phyloP scores from a whole-genome alignment of 2,113 vertebrate species.

The Saimiri boliviensis region DNA sequence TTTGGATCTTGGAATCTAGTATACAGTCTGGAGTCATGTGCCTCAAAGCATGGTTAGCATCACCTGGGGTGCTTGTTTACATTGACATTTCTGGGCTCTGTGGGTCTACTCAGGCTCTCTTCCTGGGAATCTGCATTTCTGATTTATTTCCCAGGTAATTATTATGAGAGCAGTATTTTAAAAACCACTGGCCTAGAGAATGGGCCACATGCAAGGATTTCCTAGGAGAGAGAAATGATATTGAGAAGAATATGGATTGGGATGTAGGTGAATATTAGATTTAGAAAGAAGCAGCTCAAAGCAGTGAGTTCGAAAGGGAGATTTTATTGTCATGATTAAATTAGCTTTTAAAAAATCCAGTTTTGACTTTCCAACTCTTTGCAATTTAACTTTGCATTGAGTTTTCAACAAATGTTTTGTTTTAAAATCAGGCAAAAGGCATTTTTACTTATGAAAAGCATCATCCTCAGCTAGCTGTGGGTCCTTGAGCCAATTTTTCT shows the following conservation, averaged over 20 bases:
- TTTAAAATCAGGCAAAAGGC: constrained; percentile 8
- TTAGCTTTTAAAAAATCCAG: background rate
- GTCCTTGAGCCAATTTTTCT: background rate
- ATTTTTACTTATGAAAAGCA: constrained; percentile 51
- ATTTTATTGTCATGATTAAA: constrained; percentile 32
- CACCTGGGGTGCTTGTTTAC: background rate
- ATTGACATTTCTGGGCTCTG: background rate
- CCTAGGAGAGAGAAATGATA: background rate
- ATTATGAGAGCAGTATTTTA: background rate
- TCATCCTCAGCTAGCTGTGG: background rate
- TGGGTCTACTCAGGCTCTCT: background rate
- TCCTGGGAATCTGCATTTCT: constrained; percentile 9
- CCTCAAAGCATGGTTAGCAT: background rate
- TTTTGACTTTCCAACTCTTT: constrained; percentile 33
- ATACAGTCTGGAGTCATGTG: background rate
- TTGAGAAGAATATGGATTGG: background rate
- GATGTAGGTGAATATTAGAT: constrained; percentile 6
- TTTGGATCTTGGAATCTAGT: constrained; percentile 17
- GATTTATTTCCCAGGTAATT: background rate
- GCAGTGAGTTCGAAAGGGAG: background rate
- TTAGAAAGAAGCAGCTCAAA: background rate
- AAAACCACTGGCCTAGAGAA: background rate
- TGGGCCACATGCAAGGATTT: background rate
- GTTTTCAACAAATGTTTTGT: background rate
- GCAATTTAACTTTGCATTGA: background rate